Evolutionary conservation across 1,140 invertebrate genomes (phyloP).

Genomic region (Trichogramma pretiosum): DNA sequence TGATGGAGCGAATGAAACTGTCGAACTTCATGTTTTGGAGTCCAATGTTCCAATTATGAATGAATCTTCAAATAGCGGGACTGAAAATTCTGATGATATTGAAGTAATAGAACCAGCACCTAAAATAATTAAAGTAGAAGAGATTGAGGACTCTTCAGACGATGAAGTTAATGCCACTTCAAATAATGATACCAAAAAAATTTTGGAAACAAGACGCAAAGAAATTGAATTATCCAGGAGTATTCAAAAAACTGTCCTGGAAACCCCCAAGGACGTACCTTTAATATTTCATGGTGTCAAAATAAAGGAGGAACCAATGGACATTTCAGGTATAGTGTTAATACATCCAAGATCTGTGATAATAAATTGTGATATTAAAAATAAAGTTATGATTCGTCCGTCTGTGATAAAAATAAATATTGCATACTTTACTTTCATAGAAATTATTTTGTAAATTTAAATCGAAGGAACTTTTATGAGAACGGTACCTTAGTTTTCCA

Average conservation of each 20-base stretch:
- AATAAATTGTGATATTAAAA: not conserved
- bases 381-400: not conserved
- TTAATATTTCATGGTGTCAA: conserved; percentile 34
- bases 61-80: not conserved
- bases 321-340: conserved; percentile 40
- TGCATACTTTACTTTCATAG: too few relatives aligned
- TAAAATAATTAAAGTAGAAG: conserved; percentile 14
- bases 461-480: too few relatives aligned
- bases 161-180: conserved; percentile 14
- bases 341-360: not conserved
- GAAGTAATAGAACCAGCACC: conserved; percentile 17
- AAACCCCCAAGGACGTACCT: conserved; percentile 18
- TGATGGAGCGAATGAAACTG: not conserved
- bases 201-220: not conserved
- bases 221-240: conserved; percentile 33
- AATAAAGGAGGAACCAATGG: conserved; percentile 51
- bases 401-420: conserved; percentile 8
- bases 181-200: conserved; percentile 37
- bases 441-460: too few relatives aligned
- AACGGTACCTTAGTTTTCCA: too few relatives aligned
- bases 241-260: conserved; percentile 22
- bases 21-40: not conserved
- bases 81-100: conserved; percentile 12
- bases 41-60: not conserved
- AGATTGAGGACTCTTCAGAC: conserved; percentile 17